These are phyloP conservation scores for Hylaea fasciaria DNA, from an alignment of 2,888 invertebrate species.

Conservation along the genomic window DNA sequence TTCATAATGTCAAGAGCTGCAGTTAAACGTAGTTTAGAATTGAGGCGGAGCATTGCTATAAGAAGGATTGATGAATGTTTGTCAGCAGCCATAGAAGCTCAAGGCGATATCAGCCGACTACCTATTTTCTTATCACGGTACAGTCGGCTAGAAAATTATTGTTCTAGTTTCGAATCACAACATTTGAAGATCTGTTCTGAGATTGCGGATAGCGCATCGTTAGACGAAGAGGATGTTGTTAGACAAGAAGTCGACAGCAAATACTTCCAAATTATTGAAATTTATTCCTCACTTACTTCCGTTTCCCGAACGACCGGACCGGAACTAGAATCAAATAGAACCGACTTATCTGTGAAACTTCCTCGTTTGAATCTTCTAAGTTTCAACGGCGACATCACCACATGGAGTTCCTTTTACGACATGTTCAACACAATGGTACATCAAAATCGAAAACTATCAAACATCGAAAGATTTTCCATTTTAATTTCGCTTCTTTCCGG, in stretches of 20 bases:
- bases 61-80: too few relatives aligned
- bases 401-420: conserved; percentile 1
- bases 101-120: too few relatives aligned
- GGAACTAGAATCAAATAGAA: conserved; percentile 1
- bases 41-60: too few relatives aligned
- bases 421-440: conserved; percentile 11
- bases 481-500: too few relatives aligned
- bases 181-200: background rate
- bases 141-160: conserved; percentile 1
- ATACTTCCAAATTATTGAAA: background rate
- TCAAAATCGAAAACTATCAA: conserved; percentile 1
- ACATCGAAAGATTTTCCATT: background rate
- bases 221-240: too few relatives aligned
- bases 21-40: too few relatives aligned
- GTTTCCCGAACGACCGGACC: background rate
- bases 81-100: too few relatives aligned
- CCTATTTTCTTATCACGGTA: background rate
- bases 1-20: too few relatives aligned
- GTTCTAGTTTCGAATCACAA: background rate
- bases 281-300: background rate
- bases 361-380: background rate
- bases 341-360: background rate
- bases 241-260: background rate
- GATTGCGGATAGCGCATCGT: too few relatives aligned
- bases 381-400: too few relatives aligned